Conservation (phyloP, 2,888 invertebrate genomes). For the Neria commutata region DNA sequence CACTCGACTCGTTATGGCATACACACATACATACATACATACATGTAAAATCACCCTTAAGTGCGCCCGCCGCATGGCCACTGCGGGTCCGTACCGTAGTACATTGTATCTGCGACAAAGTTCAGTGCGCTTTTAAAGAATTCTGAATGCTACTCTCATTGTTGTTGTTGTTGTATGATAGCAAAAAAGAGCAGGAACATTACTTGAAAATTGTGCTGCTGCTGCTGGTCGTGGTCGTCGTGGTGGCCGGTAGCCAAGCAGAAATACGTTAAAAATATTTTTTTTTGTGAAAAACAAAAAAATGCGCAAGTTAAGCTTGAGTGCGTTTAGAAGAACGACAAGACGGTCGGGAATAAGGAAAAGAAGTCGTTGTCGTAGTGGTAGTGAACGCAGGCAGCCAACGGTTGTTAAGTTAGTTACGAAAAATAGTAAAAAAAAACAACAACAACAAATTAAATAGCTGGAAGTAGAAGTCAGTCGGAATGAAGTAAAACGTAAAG, state of each 20-base stretch:
- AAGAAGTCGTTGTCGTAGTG: not conserved
- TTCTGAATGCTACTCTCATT: not conserved
- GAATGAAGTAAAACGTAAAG: not conserved
- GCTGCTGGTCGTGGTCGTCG: not conserved
- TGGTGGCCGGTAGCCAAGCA: too few species aligned
- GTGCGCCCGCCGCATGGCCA: too few species aligned
- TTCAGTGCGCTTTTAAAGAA: slow-evolving; percentile 26
- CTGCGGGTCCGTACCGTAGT: slow-evolving; percentile 34
- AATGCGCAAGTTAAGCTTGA: slow-evolving; percentile 40
- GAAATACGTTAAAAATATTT: slow-evolving; percentile 51
- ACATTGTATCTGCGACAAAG: slow-evolving; percentile 21
- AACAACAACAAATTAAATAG: not conserved
- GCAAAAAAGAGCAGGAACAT: slow-evolving; percentile 10
- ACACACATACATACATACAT: not conserved
- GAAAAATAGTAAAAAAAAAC: slow-evolving; percentile 11
- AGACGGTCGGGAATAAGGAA: slow-evolving; percentile 7
- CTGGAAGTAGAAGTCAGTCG: not conserved
- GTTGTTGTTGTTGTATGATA: not conserved
- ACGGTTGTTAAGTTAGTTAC: slow-evolving; percentile 24
- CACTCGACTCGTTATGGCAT: slow-evolving; percentile 6
- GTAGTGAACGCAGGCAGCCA: too few species aligned
- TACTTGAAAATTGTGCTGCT: slow-evolving; percentile 16
- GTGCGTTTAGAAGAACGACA: slow-evolving; percentile 32
- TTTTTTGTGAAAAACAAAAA: slow-evolving; percentile 21
- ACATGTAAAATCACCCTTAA: slow-evolving; percentile 39